These are phyloP conservation scores for Podarcis muralis DNA, from an alignment of 2,113 vertebrate genomes.

Conservation along the genomic window DNA sequence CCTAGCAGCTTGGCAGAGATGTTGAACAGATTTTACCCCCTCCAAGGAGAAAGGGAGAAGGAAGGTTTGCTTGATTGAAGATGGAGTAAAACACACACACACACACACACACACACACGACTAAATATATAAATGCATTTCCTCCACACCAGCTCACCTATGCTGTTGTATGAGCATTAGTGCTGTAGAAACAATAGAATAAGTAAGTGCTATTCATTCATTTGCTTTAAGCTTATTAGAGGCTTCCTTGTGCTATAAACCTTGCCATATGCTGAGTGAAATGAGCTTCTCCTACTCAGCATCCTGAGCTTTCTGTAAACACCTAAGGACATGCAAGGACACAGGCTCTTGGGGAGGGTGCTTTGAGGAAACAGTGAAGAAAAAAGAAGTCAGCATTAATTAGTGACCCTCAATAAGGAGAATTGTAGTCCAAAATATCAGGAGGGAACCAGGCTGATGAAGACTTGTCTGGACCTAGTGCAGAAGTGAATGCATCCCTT, in stretches of 20 bases:
- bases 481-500: too few relatives aligned
- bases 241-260: not conserved
- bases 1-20: not conserved
- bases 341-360: not conserved
- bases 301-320: not conserved
- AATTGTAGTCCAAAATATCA: not conserved
- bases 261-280: not conserved
- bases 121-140: not conserved
- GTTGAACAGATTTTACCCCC: not conserved
- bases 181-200: not conserved
- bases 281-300: not conserved
- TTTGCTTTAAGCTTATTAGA: not conserved
- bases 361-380: not conserved
- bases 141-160: too few relatives aligned
- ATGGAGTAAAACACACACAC: too few relatives aligned
- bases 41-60: not conserved
- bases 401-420: not conserved
- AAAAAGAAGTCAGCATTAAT: conserved; percentile 13
- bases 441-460: not conserved
- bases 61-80: not conserved
- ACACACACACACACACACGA: too few relatives aligned
- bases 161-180: not conserved
- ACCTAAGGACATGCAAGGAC: not conserved
- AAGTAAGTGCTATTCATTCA: not conserved
- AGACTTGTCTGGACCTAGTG: not conserved